Conservation (phyloP, 2,113 vertebrate species). For the Sinocyclocheilus maitianheensis region DNA sequence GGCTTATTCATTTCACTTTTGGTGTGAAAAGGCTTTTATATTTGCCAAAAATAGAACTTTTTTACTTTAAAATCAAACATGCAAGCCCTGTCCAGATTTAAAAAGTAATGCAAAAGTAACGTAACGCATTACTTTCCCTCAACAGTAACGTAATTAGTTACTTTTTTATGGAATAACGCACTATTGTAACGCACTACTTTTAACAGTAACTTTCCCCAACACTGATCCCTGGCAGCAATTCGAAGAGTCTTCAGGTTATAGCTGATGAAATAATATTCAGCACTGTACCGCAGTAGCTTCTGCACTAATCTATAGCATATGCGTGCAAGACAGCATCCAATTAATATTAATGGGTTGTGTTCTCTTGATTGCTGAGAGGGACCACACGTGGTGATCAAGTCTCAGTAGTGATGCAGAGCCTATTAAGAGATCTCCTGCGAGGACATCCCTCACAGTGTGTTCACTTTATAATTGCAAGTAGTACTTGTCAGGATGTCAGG, state of each 20-base stretch:
- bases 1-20: too few relatives aligned
- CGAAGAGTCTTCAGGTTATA: neutral
- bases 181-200: too few relatives aligned
- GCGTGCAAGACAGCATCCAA: constrained; percentile 63
- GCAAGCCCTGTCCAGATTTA: too few relatives aligned
- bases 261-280: neutral
- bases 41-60: too few relatives aligned
- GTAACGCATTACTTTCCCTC: too few relatives aligned
- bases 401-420: constrained; percentile 66
- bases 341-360: constrained; percentile 66
- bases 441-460: constrained; percentile 56
- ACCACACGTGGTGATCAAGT: constrained; percentile 57
- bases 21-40: too few relatives aligned
- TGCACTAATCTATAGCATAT: constrained; percentile 36
- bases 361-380: constrained; percentile 35
- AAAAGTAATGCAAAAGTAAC: too few relatives aligned
- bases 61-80: too few relatives aligned
- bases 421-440: constrained; percentile 61
- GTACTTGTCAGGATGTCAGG: constrained; percentile 17
- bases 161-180: too few relatives aligned
- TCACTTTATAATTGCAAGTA: constrained; percentile 55
- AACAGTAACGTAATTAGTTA: too few relatives aligned
- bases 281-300: constrained; percentile 2
- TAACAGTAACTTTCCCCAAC: too few relatives aligned
- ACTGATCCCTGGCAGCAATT: neutral